Evolutionary conservation across 2,888 invertebrate genomes (phyloP), one percentile per base, ranked within the genome.

Genomic region (Hirtodrosophila histrioides): DNA sequence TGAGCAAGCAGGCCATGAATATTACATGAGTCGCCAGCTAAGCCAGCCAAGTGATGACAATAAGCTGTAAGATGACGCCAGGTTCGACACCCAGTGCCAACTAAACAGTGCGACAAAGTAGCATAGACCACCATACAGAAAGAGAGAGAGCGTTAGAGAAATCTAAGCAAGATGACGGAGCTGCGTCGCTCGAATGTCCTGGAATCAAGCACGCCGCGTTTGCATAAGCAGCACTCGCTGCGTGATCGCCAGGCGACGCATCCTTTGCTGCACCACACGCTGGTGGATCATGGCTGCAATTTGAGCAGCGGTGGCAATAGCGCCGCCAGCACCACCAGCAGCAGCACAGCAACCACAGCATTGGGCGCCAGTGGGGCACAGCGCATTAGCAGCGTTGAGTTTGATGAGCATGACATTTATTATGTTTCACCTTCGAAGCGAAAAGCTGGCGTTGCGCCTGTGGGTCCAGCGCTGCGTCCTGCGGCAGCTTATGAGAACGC

Each of bases 391-490:
- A 71, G 76, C 64, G 60, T 86, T 0, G 90, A 89, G 49, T 81
- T 90, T 55, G 91, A 91, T 55, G 91, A 91, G 36, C 90, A 90
- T 39, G 91, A 91, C 44, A 89, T 91, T 57, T 91, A 90, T 70
- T 91, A 90, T 69, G 88, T 91, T 0, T 91, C 91, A 10, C 92
- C 91, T 3, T 88, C 92, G 24, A 91, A 92, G 49, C 89, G 90
- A 77, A 90, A 90, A 89, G 76, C 74, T 57, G 71, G 64, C 31
- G 64, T 85, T 27, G 85, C 89, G 35, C 89, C 89, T 43, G 69
- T 63, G 17, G 82, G 80, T 46, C 74, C 89, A 3, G 57, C 84
- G 2, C 69, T 88, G 39, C 75, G 84, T 23, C 84, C 88, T 3
- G 75, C 88, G 0, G 54, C 57, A 2, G 81, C 88, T 12, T 86